A percentile compares a stretch with the other conserved stretches of the same genome.
phyloP scores from a whole-genome alignment of 2,113 vertebrate species.

The Hylia prasina region DNA sequence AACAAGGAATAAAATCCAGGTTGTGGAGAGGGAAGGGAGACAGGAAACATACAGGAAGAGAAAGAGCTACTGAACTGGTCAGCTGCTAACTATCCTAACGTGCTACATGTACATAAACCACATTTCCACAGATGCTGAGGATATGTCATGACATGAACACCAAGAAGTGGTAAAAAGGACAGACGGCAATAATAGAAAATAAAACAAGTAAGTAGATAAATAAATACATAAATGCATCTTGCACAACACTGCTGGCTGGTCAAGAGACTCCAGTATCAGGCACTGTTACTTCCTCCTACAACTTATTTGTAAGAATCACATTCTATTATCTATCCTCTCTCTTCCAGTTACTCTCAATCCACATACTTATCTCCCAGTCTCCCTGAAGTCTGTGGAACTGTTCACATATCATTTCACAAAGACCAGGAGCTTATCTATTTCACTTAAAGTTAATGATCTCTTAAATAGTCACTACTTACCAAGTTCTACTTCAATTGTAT shows the following conservation, averaged over 20 bases:
- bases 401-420: background rate
- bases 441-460: background rate
- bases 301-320: background rate
- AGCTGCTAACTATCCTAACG: background rate
- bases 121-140: background rate
- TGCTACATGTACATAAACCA: background rate
- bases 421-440: background rate
- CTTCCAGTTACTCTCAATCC: background rate
- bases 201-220: background rate
- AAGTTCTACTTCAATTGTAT: conserved; percentile 68
- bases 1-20: background rate
- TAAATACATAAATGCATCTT: background rate
- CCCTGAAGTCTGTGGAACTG: background rate
- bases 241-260: background rate
- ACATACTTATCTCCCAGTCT: background rate
- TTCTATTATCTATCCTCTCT: background rate
- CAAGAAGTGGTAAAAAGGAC: background rate
- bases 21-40: background rate
- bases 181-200: background rate
- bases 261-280: background rate
- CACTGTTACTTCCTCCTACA: background rate
- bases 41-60: background rate
- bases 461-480: conserved; percentile 74
- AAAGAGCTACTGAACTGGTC: background rate
- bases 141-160: background rate